phyloP scores from a whole-genome alignment of 1,140 invertebrate genomes.

The Lepidurus couesii region DNA sequence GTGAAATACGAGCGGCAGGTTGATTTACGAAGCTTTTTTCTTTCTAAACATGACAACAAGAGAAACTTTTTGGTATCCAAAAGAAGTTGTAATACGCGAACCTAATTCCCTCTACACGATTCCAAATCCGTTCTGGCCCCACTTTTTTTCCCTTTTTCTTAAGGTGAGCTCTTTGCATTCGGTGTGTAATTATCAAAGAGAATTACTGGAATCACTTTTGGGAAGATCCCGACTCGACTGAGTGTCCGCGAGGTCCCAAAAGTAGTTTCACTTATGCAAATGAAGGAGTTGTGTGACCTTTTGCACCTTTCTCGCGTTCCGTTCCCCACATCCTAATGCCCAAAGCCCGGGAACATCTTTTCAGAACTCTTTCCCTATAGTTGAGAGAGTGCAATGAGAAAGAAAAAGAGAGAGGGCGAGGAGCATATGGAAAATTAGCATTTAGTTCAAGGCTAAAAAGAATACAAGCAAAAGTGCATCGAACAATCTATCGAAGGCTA shows the following conservation, averaged over 20 bases:
- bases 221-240: background rate
- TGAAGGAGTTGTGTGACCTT: background rate
- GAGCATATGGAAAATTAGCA: slow-evolving; percentile 22
- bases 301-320: slow-evolving; percentile 2
- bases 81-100: background rate
- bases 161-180: background rate
- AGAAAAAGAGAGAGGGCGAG: background rate
- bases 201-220: background rate
- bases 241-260: background rate
- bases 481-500: slow-evolving; percentile 6
- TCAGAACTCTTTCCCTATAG: too few relatives aligned
- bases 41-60: background rate
- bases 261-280: background rate
- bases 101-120: slow-evolving; percentile 8
- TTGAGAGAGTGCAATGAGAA: background rate
- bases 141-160: background rate
- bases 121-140: background rate
- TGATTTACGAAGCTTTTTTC: background rate
- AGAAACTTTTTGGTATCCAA: background rate
- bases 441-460: slow-evolving; percentile 18
- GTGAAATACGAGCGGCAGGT: slow-evolving; percentile 8
- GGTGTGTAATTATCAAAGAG: background rate
- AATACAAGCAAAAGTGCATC: background rate
- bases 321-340: background rate
- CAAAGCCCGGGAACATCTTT: too few relatives aligned